Conservation (phyloP, 35 echinoderm and acorn worm genomes). For the Apostichopus californicus region DNA sequence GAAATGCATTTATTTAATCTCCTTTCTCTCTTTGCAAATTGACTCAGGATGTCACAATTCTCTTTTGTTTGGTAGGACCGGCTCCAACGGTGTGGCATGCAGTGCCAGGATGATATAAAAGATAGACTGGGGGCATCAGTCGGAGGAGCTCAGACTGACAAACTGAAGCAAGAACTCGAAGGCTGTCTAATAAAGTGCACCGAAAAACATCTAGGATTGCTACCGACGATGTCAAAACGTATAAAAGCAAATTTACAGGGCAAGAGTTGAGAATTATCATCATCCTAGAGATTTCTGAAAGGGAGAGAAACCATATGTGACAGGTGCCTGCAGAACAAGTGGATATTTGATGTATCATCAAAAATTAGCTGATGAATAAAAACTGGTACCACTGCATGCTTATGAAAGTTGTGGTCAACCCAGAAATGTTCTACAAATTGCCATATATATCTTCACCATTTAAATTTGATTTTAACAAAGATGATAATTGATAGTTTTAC, state of each 20-base stretch:
- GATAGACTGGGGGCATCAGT: conserved; percentile 48
- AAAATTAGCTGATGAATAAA: no score
- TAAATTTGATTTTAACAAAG: no score
- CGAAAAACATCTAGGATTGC: conserved; percentile 77
- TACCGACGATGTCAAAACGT: conserved; percentile 68
- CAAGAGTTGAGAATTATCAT: neutral
- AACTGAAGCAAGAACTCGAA: conserved; percentile 67
- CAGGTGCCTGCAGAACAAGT: no score
- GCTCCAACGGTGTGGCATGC: conserved; percentile 85
- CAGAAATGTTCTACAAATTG: no score
- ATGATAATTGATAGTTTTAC: no score
- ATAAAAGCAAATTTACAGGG: conserved; percentile 38
- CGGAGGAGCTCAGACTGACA: conserved; percentile 44
- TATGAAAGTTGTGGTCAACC: no score
- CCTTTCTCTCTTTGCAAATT: no score
- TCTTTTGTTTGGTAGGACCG: conserved; percentile 63
- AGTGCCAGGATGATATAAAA: conserved; percentile 92
- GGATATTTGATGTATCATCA: no score
- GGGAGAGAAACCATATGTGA: neutral
- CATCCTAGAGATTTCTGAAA: neutral
- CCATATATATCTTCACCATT: no score
- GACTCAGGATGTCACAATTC: neutral
- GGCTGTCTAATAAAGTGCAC: conserved; percentile 79
- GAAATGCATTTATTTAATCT: no score
- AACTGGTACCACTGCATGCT: no score